These are phyloP conservation scores for Caradrina clavipalpis DNA, from an alignment of 2,888 invertebrate genomes.

Conservation along the genomic window DNA sequence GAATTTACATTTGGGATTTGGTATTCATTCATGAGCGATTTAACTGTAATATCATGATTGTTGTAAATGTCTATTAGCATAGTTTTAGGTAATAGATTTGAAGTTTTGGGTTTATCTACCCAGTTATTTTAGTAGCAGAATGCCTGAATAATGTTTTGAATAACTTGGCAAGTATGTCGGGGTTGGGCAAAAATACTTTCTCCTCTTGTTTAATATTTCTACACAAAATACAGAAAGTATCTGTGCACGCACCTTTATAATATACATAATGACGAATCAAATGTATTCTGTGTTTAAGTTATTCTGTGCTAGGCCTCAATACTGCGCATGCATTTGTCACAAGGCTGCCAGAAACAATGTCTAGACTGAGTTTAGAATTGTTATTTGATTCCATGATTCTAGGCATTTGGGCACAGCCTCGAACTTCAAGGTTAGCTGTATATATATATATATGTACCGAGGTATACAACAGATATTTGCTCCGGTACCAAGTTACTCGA, in stretches of 20 bases:
- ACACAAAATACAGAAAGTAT: neutral
- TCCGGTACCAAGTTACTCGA: constrained; percentile 27
- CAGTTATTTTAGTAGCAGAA: neutral
- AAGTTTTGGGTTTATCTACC: constrained; percentile 4
- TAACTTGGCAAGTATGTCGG: neutral
- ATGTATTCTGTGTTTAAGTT: neutral
- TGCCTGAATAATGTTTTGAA: neutral
- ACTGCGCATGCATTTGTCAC: constrained; percentile 38
- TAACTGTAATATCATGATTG: constrained; percentile 1
- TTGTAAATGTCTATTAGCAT: neutral
- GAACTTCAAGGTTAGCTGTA: constrained; percentile 22
- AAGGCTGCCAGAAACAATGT: constrained; percentile 37
- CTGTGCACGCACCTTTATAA: constrained; percentile 6
- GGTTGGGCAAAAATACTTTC: neutral
- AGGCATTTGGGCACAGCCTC: constrained; percentile 18
- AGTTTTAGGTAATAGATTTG: constrained; percentile 11
- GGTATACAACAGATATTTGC: constrained; percentile 13
- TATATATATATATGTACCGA: neutral
- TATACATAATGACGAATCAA: constrained; percentile 24
- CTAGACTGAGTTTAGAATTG: constrained; percentile 47
- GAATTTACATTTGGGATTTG: constrained; percentile 4
- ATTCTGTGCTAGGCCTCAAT: constrained; percentile 7
- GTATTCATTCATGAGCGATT: constrained; percentile 1
- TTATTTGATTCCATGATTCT: constrained; percentile 30
- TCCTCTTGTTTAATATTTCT: neutral